phyloP scores from a whole-genome alignment of 92 coral and sea anemone genomes.

The Hydrozoanthus gracilis region DNA sequence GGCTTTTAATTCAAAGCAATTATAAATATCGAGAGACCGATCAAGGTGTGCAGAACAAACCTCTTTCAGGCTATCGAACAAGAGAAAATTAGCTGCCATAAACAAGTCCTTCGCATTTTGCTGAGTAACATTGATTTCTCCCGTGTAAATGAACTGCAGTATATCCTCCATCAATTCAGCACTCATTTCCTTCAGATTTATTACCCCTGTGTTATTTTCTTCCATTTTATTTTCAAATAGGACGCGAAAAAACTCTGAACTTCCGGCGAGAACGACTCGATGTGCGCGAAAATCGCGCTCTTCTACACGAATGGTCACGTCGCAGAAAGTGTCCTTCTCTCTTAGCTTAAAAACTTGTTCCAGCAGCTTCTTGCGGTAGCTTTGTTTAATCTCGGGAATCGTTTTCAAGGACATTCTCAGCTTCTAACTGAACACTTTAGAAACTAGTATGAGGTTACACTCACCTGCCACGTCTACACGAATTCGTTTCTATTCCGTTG shows the following conservation, averaged over 20 bases:
- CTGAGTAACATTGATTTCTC: no score
- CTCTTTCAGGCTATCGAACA: slow-evolving; percentile 35
- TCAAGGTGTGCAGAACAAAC: slow-evolving; percentile 18
- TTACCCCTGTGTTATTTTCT: slow-evolving; percentile 1
- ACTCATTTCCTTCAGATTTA: slow-evolving; percentile 28
- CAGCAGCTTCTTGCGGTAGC: background rate
- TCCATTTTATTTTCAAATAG: slow-evolving; percentile 23
- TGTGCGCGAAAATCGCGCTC: slow-evolving; percentile 38
- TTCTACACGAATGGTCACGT: slow-evolving; percentile 32
- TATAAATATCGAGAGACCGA: slow-evolving; percentile 23
- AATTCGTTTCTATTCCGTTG: no score
- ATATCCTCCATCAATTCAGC: no score
- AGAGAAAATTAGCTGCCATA: slow-evolving; percentile 29
- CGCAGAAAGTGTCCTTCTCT: slow-evolving; percentile 41
- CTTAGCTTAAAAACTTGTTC: slow-evolving; percentile 23
- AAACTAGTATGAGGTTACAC: no score
- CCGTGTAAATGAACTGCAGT: no score
- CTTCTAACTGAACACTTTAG: no score
- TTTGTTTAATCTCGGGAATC: no score
- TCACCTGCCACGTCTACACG: no score
- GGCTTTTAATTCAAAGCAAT: slow-evolving; percentile 31
- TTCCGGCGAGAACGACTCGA: slow-evolving; percentile 46
- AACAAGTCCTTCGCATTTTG: no score
- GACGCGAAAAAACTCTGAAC: slow-evolving; percentile 38
- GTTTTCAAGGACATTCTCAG: no score